These are phyloP conservation scores for Cirrhinus molitorella DNA, from an alignment of 2,797 vertebrate genomes.

Conservation along the genomic window DNA sequence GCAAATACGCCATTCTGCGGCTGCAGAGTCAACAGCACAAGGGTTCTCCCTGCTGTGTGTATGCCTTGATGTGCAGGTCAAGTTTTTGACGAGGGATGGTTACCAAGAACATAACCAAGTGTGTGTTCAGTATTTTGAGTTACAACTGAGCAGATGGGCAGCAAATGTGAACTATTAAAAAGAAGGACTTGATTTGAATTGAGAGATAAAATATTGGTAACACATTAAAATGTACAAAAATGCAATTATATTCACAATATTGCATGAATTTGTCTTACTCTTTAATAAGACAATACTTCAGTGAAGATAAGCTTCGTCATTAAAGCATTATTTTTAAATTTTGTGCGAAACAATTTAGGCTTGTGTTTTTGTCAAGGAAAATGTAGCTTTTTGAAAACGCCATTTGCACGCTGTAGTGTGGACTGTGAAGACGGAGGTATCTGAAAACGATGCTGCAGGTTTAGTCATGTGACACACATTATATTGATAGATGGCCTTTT, in stretches of 20 bases:
- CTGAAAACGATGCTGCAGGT: too few relatives aligned
- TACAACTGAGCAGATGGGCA: not conserved
- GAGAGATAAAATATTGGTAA: not conserved
- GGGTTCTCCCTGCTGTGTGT: slow-evolving; percentile 42
- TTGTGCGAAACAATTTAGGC: too few relatives aligned
- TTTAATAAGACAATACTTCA: too few relatives aligned
- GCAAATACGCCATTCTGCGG: slow-evolving; percentile 47
- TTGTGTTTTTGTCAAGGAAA: too few relatives aligned
- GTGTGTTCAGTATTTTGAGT: not conserved
- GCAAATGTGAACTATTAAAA: not conserved
- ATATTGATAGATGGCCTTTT: too few relatives aligned
- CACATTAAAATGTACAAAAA: not conserved
- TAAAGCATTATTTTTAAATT: too few relatives aligned
- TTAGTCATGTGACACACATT: too few relatives aligned
- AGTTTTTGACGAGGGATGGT: not conserved
- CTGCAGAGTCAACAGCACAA: slow-evolving; percentile 45
- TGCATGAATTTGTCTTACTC: too few relatives aligned
- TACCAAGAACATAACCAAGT: not conserved
- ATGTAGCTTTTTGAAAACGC: too few relatives aligned
- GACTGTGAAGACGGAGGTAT: too few relatives aligned
- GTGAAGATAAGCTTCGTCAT: too few relatives aligned
- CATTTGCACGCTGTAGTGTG: too few relatives aligned
- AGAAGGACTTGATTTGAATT: not conserved
- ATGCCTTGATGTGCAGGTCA: slow-evolving; percentile 21
- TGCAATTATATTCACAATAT: not conserved